Percentiles rank a stretch among this genome's conserved stretches.
These are phyloP conservation scores for Podilymbus podiceps DNA, from an alignment of 2,113 vertebrate genomes.

Conservation along the genomic window DNA sequence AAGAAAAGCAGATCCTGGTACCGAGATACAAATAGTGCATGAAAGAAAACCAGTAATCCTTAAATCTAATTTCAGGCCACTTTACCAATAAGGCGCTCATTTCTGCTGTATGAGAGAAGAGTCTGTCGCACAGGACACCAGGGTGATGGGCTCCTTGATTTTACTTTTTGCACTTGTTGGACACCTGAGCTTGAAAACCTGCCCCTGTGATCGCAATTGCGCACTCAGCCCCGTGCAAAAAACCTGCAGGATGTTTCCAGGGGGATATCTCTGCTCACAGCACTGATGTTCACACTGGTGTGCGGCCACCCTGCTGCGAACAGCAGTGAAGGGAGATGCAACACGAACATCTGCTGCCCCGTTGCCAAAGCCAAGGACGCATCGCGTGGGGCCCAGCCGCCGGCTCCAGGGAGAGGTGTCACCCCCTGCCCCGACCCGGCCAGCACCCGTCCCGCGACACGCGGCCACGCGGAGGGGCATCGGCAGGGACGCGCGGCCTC, in stretches of 20 bases:
- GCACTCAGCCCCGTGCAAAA: not conserved
- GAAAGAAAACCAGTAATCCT: not conserved
- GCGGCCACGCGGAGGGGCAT: rapidly evolving
- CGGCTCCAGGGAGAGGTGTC: not conserved
- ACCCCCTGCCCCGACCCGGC: not conserved
- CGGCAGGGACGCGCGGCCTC: rapidly evolving
- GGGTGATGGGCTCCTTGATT: not conserved
- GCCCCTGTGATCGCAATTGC: not conserved
- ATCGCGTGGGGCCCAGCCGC: rapidly evolving
- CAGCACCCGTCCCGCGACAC: not conserved
- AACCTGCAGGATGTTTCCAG: not conserved
- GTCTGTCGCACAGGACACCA: not conserved
- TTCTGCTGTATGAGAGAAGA: not conserved
- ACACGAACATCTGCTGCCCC: not conserved
- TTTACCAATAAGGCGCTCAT: not conserved
- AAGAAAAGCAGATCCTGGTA: not conserved
- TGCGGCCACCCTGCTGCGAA: not conserved
- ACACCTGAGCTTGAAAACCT: not conserved
- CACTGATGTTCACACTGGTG: not conserved
- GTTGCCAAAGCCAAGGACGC: not conserved
- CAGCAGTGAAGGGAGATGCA: not conserved
- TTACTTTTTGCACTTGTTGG: not conserved
- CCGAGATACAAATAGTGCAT: not conserved
- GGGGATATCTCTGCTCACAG: not conserved
- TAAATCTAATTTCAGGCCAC: conserved; percentile 23